Evolutionary conservation across 1,140 invertebrate species (phyloP).

Genomic region (Nixonia krombeini): DNA sequence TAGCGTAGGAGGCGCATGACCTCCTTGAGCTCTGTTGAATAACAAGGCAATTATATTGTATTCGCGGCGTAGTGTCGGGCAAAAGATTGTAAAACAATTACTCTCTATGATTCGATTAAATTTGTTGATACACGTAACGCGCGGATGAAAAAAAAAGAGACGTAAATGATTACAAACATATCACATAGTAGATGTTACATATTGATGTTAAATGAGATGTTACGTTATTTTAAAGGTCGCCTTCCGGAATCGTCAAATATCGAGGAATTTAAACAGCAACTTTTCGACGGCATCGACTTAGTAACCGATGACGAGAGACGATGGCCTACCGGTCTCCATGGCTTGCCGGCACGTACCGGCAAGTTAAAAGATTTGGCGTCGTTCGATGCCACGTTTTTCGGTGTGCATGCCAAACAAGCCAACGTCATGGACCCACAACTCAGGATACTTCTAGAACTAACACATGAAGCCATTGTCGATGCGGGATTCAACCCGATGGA

Average conservation of each 20-base stretch:
- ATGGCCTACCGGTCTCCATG: conserved; percentile 84
- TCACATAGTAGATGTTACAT: too few species aligned
- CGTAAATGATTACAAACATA: neutral
- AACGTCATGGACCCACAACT: conserved; percentile 96
- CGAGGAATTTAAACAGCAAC: conserved; percentile 89
- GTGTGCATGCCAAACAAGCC: conserved; percentile 94
- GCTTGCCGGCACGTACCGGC: conserved; percentile 87
- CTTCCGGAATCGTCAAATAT: conserved; percentile 90
- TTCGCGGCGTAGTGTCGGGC: too few species aligned
- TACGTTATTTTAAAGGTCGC: too few species aligned
- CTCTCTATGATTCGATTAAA: too few species aligned
- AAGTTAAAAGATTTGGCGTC: conserved; percentile 90
- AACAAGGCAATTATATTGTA: neutral
- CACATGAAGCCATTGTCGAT: conserved; percentile 95
- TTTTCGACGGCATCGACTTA: conserved; percentile 89
- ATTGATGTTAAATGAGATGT: too few species aligned
- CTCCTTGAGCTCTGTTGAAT: neutral
- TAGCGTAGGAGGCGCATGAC: neutral
- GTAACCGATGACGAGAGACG: conserved; percentile 88
- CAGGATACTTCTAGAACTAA: conserved; percentile 90
- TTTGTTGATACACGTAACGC: too few species aligned
- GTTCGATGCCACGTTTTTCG: conserved; percentile 96
- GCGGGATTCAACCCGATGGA: conserved; percentile 88
- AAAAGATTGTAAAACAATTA: too few species aligned
- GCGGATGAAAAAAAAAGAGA: neutral